Evolutionary conservation across 2,113 vertebrate genomes (phyloP).

Genomic region (Channa argus): DNA sequence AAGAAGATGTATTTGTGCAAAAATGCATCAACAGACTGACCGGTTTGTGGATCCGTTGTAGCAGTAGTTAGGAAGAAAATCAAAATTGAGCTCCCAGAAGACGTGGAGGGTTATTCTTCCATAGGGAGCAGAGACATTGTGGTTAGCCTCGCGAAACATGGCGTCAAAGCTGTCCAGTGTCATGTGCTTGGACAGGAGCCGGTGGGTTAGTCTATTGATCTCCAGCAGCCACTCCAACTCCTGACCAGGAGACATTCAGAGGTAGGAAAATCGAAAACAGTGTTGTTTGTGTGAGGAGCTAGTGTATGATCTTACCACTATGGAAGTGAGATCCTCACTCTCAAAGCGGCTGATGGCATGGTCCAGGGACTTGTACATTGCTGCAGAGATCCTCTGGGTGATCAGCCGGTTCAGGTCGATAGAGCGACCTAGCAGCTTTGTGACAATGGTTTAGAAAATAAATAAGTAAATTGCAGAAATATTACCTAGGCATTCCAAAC

Average conservation of each 20-base stretch:
- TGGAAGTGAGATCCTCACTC: slow-evolving; percentile 98
- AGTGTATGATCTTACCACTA: slow-evolving; percentile 88
- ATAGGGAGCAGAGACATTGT: slow-evolving; percentile 98
- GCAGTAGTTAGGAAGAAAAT: slow-evolving; percentile 99
- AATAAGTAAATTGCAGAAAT: not conserved
- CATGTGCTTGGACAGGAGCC: slow-evolving; percentile 96
- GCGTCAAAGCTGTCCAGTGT: slow-evolving; percentile 98
- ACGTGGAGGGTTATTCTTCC: slow-evolving; percentile 98
- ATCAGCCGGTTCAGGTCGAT: slow-evolving; percentile 98
- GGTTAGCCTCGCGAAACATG: slow-evolving; percentile 99
- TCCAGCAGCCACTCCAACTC: slow-evolving; percentile 98
- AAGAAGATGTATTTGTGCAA: not conserved
- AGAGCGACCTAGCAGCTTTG: slow-evolving; percentile 93
- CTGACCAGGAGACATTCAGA: slow-evolving; percentile 69
- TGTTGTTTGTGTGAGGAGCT: not conserved
- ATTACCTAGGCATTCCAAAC: too few species aligned
- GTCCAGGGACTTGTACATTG: slow-evolving; percentile 98
- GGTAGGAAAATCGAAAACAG: not conserved
- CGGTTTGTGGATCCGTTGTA: slow-evolving; percentile 99
- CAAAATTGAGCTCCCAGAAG: slow-evolving; percentile 99
- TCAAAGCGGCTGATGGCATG: slow-evolving; percentile 99
- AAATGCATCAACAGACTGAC: slow-evolving; percentile 62
- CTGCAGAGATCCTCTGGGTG: slow-evolving; percentile 97
- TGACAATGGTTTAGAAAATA: not conserved
- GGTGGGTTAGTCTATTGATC: slow-evolving; percentile 96